phyloP scores from a whole-genome alignment of 1,140 invertebrate species.

The Brachionus asplanchnoidis region DNA sequence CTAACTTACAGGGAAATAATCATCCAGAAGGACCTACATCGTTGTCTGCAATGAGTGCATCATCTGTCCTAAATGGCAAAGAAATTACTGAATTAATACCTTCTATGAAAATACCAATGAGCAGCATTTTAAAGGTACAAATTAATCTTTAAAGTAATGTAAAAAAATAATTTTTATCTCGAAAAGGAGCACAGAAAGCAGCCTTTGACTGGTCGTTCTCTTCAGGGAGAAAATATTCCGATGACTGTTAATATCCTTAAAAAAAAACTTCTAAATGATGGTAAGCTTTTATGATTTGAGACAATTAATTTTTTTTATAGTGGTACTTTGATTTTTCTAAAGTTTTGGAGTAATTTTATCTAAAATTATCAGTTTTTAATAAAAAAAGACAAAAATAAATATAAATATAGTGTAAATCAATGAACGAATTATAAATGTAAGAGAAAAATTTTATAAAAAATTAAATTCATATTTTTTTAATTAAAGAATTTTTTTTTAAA shows the following conservation, averaged over 20 bases:
- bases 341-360: background rate
- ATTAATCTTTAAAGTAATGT: background rate
- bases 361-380: background rate
- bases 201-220: constrained; percentile 62
- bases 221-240: constrained; percentile 59
- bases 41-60: background rate
- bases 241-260: constrained; percentile 65
- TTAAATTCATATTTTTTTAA: too few relatives aligned
- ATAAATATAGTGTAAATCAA: too few relatives aligned
- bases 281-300: background rate
- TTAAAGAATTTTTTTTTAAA: too few relatives aligned
- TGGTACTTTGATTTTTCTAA: background rate
- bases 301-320: background rate
- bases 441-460: too few relatives aligned
- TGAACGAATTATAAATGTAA: too few relatives aligned
- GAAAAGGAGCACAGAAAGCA: constrained; percentile 60
- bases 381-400: background rate
- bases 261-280: constrained; percentile 38
- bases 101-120: constrained; percentile 47
- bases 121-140: constrained; percentile 32
- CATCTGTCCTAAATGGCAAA: constrained; percentile 46
- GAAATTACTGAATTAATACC: constrained; percentile 50
- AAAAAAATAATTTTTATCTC: background rate
- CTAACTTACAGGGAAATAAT: constrained; percentile 45
- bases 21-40: background rate